phyloP scores from a whole-genome alignment of 2,888 invertebrate genomes.

The Eristalis tenax region DNA sequence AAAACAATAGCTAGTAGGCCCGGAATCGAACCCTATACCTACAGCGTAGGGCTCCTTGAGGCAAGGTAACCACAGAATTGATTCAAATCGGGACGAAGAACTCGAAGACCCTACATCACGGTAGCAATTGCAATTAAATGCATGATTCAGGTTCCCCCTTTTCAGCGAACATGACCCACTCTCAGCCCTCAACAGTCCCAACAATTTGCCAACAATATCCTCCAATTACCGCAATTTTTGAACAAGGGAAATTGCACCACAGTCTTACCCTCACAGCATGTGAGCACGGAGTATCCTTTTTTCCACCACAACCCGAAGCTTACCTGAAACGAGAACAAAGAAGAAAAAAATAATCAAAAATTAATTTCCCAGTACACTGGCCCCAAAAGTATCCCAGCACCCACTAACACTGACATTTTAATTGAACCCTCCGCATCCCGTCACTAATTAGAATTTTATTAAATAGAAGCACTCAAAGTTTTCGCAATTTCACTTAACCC shows the following conservation, averaged over 20 bases:
- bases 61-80: no score
- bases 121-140: no score
- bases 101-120: no score
- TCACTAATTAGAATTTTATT: conserved; percentile 28
- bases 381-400: background rate
- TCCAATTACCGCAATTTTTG: background rate
- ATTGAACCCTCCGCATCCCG: background rate
- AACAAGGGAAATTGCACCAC: background rate
- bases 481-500: conserved; percentile 29
- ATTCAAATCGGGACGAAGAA: no score
- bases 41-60: no score
- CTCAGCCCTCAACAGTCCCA: no score
- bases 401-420: background rate
- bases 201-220: background rate
- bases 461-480: conserved; percentile 4
- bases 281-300: background rate
- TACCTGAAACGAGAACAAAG: background rate
- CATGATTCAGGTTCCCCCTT: no score
- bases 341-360: background rate
- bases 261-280: background rate
- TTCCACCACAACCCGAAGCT: background rate
- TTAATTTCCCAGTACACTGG: background rate
- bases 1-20: no score
- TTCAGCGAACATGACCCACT: no score
- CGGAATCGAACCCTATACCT: no score